Evolutionary conservation across 2,888 invertebrate species (phyloP).

Genomic region (Tetheella fluctuosa): DNA sequence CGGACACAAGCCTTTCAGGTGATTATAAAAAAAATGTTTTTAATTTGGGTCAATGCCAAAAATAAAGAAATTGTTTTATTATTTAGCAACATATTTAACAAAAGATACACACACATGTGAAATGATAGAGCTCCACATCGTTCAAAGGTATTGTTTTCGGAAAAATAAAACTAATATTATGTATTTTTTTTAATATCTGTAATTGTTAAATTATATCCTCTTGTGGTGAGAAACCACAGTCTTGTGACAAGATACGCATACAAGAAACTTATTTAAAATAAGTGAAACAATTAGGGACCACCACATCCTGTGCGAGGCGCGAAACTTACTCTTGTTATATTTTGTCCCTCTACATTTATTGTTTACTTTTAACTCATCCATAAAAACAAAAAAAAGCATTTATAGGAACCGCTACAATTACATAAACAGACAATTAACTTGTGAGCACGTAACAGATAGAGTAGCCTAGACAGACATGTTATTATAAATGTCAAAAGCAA

Average conservation of each 20-base stretch:
- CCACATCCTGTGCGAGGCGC: conserved; percentile 75
- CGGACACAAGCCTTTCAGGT: no score
- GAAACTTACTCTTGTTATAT: conserved; percentile 42
- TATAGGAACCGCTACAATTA: conserved; percentile 13
- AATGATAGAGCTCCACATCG: no score
- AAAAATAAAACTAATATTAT: background rate
- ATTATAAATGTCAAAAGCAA: conserved; percentile 17
- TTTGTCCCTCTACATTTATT: conserved; percentile 17
- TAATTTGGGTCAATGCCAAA: no score
- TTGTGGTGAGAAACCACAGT: conserved; percentile 51
- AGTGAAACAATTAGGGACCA: conserved; percentile 59
- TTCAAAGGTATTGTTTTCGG: no score
- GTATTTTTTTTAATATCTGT: background rate
- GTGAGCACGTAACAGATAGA: conserved; percentile 18
- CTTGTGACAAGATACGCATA: conserved; percentile 46
- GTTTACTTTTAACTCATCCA: conserved; percentile 26
- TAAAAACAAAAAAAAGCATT: background rate
- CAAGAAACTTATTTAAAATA: conserved; percentile 50
- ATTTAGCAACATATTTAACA: no score
- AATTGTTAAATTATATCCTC: conserved; percentile 13
- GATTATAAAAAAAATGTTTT: no score
- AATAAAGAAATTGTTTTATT: no score
- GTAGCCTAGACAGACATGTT: conserved; percentile 12
- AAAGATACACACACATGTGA: no score
- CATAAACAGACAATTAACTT: conserved; percentile 17